Evolutionary conservation across 2,797 vertebrate species (phyloP).

Genomic region (Odontamblyopus rebecca): DNA sequence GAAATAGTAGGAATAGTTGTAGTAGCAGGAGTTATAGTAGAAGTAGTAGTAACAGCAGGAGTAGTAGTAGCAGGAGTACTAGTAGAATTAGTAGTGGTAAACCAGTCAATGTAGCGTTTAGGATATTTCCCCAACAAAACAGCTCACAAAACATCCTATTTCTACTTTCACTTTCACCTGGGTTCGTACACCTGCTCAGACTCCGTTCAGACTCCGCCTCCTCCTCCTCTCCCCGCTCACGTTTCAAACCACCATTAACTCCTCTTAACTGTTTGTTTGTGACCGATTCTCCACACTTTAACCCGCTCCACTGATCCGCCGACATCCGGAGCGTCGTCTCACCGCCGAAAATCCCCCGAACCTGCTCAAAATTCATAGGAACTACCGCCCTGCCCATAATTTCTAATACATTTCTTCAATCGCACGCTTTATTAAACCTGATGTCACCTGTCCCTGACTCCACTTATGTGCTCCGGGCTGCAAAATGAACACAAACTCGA

Average conservation of each 20-base stretch:
- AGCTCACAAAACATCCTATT: too few relatives aligned
- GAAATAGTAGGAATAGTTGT: too few relatives aligned
- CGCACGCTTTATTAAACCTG: constrained; percentile 16
- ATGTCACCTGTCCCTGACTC: constrained; percentile 22
- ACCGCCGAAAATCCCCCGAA: neutral
- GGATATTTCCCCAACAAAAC: too few relatives aligned
- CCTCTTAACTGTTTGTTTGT: constrained; percentile 20
- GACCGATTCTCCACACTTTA: constrained; percentile 1
- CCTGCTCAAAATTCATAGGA: neutral
- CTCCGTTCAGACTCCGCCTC: constrained; percentile 23
- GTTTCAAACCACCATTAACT: constrained; percentile 11
- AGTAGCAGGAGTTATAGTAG: too few relatives aligned
- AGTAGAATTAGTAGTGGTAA: too few relatives aligned
- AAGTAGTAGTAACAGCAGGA: too few relatives aligned
- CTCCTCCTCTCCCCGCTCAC: constrained; percentile 31
- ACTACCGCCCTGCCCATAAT: neutral
- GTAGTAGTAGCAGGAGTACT: too few relatives aligned
- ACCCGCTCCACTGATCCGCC: constrained; percentile 6
- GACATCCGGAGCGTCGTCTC: constrained; percentile 11
- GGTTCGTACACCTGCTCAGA: constrained; percentile 8
- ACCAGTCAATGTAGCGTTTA: too few relatives aligned
- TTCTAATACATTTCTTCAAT: neutral
- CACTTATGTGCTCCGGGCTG: constrained; percentile 7
- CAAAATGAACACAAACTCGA: neutral
- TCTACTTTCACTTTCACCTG: constrained; percentile 28